These are phyloP conservation scores for Bovichtus variegatus DNA, from an alignment of 2,797 vertebrate genomes.

Conservation along the genomic window DNA sequence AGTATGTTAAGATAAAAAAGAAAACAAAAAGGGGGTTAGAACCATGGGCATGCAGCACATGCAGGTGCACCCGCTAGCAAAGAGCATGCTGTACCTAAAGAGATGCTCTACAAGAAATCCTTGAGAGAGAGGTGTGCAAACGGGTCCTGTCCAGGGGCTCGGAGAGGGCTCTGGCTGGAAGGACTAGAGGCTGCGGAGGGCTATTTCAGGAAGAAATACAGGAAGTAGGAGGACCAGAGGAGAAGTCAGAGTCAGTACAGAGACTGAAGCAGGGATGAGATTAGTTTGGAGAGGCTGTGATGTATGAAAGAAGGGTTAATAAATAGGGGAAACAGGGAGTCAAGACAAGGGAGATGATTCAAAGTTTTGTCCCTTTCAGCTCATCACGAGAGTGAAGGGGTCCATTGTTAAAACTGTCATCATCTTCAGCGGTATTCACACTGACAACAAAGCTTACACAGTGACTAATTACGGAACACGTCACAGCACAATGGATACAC, in stretches of 20 bases:
- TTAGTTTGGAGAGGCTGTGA: constrained; percentile 83
- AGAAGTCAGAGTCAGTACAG: constrained; percentile 83
- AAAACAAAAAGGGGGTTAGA: constrained; percentile 40
- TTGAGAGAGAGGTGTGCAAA: constrained; percentile 99
- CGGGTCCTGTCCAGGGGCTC: constrained; percentile 99
- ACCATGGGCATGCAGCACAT: constrained; percentile 60
- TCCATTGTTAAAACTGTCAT: constrained; percentile 70
- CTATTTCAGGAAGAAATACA: constrained; percentile 90
- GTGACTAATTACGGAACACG: constrained; percentile 56
- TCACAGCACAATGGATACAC: constrained; percentile 66
- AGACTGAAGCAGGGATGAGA: constrained; percentile 86
- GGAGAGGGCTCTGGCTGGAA: constrained; percentile 99
- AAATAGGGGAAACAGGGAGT: constrained; percentile 50
- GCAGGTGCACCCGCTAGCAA: constrained; percentile 73
- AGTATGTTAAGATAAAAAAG: constrained; percentile 14
- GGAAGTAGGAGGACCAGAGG: constrained; percentile 80
- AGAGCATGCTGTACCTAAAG: constrained; percentile 93
- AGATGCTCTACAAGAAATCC: constrained; percentile 99
- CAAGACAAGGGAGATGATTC: constrained; percentile 67
- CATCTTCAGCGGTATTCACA: constrained; percentile 62
- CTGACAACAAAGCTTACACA: constrained; percentile 53
- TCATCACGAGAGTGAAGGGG: constrained; percentile 61
- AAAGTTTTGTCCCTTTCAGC: constrained; percentile 72
- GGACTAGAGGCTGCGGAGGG: constrained; percentile 99
- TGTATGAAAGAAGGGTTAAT: constrained; percentile 70